Conservation (phyloP, 2,888 invertebrate genomes). For the Trimorus sp. region DNA sequence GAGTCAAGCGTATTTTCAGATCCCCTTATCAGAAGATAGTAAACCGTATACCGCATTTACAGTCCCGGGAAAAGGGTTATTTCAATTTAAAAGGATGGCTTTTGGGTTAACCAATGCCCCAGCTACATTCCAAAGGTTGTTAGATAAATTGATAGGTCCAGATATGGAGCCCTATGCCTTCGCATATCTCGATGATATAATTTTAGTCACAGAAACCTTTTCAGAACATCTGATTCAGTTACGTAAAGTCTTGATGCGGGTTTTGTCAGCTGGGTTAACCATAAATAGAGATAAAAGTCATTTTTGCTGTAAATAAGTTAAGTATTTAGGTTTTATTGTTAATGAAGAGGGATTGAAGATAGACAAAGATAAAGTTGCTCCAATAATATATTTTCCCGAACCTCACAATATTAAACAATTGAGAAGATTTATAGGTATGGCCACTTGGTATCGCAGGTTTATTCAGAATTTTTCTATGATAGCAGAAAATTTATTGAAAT, state of each 20-base stretch:
- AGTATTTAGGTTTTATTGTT: constrained; percentile 5
- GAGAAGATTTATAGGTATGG: background rate
- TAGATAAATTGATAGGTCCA: constrained; percentile 17
- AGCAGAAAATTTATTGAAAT: background rate
- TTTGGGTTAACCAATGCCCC: constrained; percentile 20
- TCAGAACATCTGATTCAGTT: constrained; percentile 10
- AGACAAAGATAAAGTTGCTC: background rate
- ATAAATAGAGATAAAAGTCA: no score
- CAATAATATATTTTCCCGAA: background rate
- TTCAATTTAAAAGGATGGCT: constrained; percentile 20
- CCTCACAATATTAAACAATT: background rate
- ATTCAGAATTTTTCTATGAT: background rate
- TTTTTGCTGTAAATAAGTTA: background rate
- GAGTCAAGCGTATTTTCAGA: constrained; percentile 48
- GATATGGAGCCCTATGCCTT: constrained; percentile 32
- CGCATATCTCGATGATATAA: constrained; percentile 62
- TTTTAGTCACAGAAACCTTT: constrained; percentile 6
- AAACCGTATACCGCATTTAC: constrained; percentile 13
- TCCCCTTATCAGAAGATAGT: background rate
- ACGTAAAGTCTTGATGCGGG: background rate
- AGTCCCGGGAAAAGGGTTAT: constrained; percentile 35
- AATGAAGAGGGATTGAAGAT: no score
- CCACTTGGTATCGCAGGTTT: no score
- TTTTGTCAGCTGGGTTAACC: background rate
- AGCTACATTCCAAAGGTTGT: constrained; percentile 19